Conservation (phyloP, 2,888 invertebrate genomes). For the Drosophila rubida region DNA sequence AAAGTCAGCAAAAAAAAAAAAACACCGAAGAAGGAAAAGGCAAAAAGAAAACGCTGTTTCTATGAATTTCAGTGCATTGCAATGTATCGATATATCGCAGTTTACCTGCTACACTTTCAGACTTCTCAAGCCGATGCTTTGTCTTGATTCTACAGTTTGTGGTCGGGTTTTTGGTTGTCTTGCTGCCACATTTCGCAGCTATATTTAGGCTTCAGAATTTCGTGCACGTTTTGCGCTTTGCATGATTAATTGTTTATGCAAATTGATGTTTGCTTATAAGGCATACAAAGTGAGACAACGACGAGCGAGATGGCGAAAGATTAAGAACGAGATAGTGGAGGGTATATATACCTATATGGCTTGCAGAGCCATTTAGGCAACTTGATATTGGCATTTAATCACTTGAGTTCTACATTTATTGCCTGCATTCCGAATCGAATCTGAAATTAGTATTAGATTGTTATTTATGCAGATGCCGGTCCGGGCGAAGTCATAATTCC, state of each 20-base stretch:
- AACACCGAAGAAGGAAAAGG: background rate
- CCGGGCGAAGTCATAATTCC: constrained; percentile 41
- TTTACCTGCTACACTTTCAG: constrained; percentile 52
- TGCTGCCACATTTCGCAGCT: constrained; percentile 36
- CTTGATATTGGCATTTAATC: constrained; percentile 35
- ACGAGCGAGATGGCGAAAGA: background rate
- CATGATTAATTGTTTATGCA: constrained; percentile 79
- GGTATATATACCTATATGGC: background rate
- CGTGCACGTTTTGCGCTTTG: constrained; percentile 73
- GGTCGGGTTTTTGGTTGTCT: constrained; percentile 26
- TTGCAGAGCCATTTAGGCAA: constrained; percentile 16
- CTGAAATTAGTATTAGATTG: constrained; percentile 25
- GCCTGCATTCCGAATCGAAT: constrained; percentile 45
- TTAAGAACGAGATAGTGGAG: background rate
- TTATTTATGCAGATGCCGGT: constrained; percentile 1
- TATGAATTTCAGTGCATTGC: constrained; percentile 42
- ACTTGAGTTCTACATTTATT: constrained; percentile 47
- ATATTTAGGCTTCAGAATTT: constrained; percentile 70
- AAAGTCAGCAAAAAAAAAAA: background rate
- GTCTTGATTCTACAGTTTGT: constrained; percentile 32
- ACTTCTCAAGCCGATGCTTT: constrained; percentile 16
- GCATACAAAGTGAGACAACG: constrained; percentile 6
- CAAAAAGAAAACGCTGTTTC: constrained; percentile 25
- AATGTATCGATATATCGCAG: constrained; percentile 30
- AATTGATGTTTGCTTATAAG: constrained; percentile 67